These are phyloP conservation scores for Xanthia togata DNA, from an alignment of 2,888 invertebrate genomes.

Conservation along the genomic window DNA sequence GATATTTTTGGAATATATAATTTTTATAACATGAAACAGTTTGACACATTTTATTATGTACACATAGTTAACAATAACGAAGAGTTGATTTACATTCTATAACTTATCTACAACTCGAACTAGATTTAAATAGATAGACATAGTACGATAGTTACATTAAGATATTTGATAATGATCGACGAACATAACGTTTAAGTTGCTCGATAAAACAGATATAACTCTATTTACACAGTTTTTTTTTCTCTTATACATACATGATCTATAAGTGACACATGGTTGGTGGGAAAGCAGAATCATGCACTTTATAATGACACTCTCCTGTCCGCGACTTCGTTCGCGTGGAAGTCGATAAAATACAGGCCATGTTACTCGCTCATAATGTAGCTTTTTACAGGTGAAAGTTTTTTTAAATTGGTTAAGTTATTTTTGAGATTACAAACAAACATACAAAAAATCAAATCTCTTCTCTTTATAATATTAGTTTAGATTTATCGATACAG, in stretches of 20 bases:
- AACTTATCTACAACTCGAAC: conserved; percentile 47
- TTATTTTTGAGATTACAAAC: too few relatives aligned
- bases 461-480: too few relatives aligned
- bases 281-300: conserved; percentile 5
- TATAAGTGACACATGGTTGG: background rate
- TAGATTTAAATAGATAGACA: conserved; percentile 42
- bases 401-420: too few relatives aligned
- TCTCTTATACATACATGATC: conserved; percentile 29
- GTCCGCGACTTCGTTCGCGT: too few relatives aligned
- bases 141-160: conserved; percentile 31
- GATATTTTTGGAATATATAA: conserved; percentile 37
- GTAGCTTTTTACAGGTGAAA: too few relatives aligned
- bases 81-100: conserved; percentile 43
- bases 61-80: conserved; percentile 62
- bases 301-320: background rate
- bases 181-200: conserved; percentile 60
- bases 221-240: conserved; percentile 61
- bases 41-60: conserved; percentile 62
- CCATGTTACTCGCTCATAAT: too few relatives aligned
- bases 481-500: conserved; percentile 5
- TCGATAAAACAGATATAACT: conserved; percentile 43
- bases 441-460: too few relatives aligned
- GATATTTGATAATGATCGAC: conserved; percentile 35
- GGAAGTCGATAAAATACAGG: too few relatives aligned
- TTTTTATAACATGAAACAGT: conserved; percentile 61